Evolutionary conservation across 2,113 vertebrate species (phyloP), one percentile per base, ranked within the genome.

Genomic region (Lophura nycthemera): DNA sequence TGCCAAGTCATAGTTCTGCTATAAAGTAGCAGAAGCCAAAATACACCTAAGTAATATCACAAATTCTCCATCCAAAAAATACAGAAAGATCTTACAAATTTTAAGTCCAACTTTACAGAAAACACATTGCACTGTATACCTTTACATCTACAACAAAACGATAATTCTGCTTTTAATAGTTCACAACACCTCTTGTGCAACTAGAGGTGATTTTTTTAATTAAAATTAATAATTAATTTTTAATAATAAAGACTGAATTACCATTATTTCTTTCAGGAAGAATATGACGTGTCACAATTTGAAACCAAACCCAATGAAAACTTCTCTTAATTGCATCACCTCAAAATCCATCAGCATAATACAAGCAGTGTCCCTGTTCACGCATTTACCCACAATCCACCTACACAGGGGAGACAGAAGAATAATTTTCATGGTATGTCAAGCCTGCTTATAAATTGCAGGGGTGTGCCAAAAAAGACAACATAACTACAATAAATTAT

Each of bases 1-100:
- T 95, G 93, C 96, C 81, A 93, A 75, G 84, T 65, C 47, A 70
- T 78, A 91, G 27, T 47, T 94, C 86, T 97, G 78, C 61, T 88
- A 64, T 70, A 90, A 93, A 86, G 27, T 63, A 40, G 11, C 56
- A 90, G 42, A 56, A 87, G 40, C 22, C 19, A 90, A 69, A 52
- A 24, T 79, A 59, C 25, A 24, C n/a, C 13, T 27, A 64, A 73
- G 32, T 18, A 30, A 82, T 77, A 69, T 22, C 27, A 88, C 47
- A 64, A 43, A 40, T 85, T 9, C 38, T 64, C 42, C 73, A 25
- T n/a, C 17, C 42, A 43, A 78, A 36, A 36, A 5, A 7, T 38
- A n/a, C 72, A 73, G 29, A 66, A 54, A 54, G 27, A 48, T 47
- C 25, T 50, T 34, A 4, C 0, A 19, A 45, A 5, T 83, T 86